Base-by-base conservation (phyloP, 2,888 invertebrate genomes). In the Drosophila meridionalis region DNA sequence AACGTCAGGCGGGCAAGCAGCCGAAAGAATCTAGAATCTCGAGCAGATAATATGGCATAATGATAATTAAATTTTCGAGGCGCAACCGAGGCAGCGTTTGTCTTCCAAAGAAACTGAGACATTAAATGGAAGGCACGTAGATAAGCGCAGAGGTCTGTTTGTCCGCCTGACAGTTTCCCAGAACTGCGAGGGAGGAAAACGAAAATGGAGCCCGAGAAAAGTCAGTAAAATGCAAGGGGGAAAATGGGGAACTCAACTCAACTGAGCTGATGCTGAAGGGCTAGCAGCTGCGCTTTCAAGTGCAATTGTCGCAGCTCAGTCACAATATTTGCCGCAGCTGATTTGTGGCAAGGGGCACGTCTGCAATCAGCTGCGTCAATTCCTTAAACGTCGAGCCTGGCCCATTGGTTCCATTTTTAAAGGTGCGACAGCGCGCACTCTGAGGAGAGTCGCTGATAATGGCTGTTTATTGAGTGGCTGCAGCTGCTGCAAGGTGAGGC, bases 31-130 rank as follows among this genome's bases (percentile, higher is more conserved):
- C 56, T 63, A 32, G 32, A 66, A 42, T 28, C 62, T 62, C 36
- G 53, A 50, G 26, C 40, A 76, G 60, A 80, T 76, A 71, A 74
- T 87, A 83, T 61, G 66, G 69, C 70, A 81, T 73, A 73, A 87
- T 83, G 76, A 89, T 85, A 85, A 89, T 85, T 89, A 84, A 66
- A 81, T 72, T 79, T 87, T 81, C 59, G 59, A 74, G 53, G 53
- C 62, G 67, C 68, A 76, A 67, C 75, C 62, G 62, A 68, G 50
- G 40, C 45, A 57, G 78, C 66, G 60, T 67, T 66, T 66, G 79
- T 69, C 77, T 87, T 87, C 82, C 34, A 56, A 32, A 60, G 76
- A 89, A 89, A 74, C 66, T 59, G 61, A 72, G 60, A 60, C 66
- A 71, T 77, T 75, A 76, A 85, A 87, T 89, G 73, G 69, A 70